phyloP scores from a whole-genome alignment of 2,888 invertebrate species.

The Eilema depressum region DNA sequence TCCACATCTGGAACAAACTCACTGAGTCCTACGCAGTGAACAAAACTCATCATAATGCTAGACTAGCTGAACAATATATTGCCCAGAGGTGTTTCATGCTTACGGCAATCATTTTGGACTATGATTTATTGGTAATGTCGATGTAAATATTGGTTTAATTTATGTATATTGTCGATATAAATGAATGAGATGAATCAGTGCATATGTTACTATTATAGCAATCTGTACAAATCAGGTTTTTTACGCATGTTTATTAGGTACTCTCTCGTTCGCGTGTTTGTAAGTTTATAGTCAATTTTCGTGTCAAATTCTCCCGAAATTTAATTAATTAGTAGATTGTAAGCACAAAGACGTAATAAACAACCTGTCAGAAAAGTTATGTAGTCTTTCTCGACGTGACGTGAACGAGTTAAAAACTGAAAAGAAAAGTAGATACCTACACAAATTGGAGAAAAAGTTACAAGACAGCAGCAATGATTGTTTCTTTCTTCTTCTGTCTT shows the following conservation, averaged over 20 bases:
- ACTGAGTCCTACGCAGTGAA: constrained; percentile 23
- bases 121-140: neutral
- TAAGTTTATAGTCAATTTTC: constrained; percentile 85
- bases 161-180: no score
- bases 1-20: constrained; percentile 49
- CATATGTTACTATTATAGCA: no score
- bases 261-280: constrained; percentile 63
- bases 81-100: constrained; percentile 38
- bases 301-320: constrained; percentile 87
- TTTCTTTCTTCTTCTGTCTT: no score
- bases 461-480: no score
- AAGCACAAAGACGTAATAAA: constrained; percentile 64
- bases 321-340: constrained; percentile 84
- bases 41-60: constrained; percentile 33
- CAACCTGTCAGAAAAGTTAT: no score
- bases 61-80: constrained; percentile 39
- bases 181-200: no score
- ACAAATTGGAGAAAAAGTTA: no score
- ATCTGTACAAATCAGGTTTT: no score
- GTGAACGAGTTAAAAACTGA: no score
- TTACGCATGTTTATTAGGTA: no score
- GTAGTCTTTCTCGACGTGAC: no score
- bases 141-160: neutral
- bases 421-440: no score
- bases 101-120: constrained; percentile 34